These are phyloP conservation scores for Drosophila niveifrons DNA, from an alignment of 2,888 invertebrate species.

Conservation along the genomic window DNA sequence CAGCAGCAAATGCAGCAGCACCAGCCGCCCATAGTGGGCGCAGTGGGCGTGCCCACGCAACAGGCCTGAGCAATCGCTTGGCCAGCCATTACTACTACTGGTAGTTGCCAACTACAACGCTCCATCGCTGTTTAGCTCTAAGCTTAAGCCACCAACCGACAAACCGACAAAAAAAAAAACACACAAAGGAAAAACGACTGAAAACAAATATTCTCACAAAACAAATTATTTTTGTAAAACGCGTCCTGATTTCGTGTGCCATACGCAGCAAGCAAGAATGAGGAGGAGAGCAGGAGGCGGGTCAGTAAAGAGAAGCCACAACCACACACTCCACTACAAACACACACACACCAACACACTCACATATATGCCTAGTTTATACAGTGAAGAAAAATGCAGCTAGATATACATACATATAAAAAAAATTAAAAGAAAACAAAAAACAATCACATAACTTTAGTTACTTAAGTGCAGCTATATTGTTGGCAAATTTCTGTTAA, in stretches of 20 bases:
- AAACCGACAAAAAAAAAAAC: neutral
- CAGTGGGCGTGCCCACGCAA: conserved; percentile 47
- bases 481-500: conserved; percentile 67
- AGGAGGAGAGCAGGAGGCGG: conserved; percentile 27
- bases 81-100: conserved; percentile 54
- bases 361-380: conserved; percentile 44
- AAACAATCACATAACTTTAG: conserved; percentile 49
- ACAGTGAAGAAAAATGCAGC: conserved; percentile 64
- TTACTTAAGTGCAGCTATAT: conserved; percentile 68
- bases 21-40: conserved; percentile 42
- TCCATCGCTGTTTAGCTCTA: conserved; percentile 42
- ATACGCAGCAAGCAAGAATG: conserved; percentile 40
- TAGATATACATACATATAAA: conserved; percentile 50
- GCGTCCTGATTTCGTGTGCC: conserved; percentile 76
- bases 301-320: conserved; percentile 26
- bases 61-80: conserved; percentile 56
- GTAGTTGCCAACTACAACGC: conserved; percentile 31
- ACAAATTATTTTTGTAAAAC: conserved; percentile 72
- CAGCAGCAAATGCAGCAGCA: conserved; percentile 39
- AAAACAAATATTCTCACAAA: conserved; percentile 51
- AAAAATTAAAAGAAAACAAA: conserved; percentile 22
- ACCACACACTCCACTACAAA: conserved; percentile 47
- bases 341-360: conserved; percentile 36
- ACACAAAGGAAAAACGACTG: conserved; percentile 55
- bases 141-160: conserved; percentile 47